Evolutionary conservation across 2,888 invertebrate genomes (phyloP), one percentile per base, ranked within the genome.

Genomic region (Drosophila meridionalis): DNA sequence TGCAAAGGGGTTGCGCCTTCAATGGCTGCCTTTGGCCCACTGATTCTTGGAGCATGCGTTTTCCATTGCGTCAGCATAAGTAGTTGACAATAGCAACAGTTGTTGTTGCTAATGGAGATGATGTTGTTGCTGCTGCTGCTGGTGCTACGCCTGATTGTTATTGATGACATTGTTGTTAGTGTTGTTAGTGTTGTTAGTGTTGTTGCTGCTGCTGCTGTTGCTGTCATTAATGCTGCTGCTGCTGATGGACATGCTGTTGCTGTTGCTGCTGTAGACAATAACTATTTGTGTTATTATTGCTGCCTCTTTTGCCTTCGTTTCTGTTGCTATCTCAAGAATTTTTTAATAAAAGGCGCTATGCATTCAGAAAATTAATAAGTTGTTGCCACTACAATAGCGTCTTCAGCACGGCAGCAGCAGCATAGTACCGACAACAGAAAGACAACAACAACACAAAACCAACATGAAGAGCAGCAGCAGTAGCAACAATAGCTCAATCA

Each of bases 261-360:
- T 53, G 36, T 14, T 53, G 26, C 34, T 52, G 11, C 6, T 52
- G 26, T 36, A 40, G 40, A n/a, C 14, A 55, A 55, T 14, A 40
- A n/a, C 55, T 30, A n/a, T 55, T n/a, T 14, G 30, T n/a, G 12
- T 9, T 48, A 20, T 47, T 38, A 5, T 36, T 30, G 40, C 5
- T n/a, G 55, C 12, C 36, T 40, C 38, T 47, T 61, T 58, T 50
- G 38, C 59, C 61, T 40, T 34, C 45, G 40, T 47, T 73, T 56
- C 42, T 50, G 57, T 55, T 69, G 69, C 70, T 73, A 43, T 50
- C 75, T 73, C 58, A 73, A 72, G 84, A 87, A 85, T 89, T 85
- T 85, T 79, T 81, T 76, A 89, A 85, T 85, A 84, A 89, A 56
- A 74, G 78, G 81, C 73, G 69, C 62, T 67, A 64, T 64, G 75